Evolutionary conservation across 2,888 invertebrate species (phyloP), one percentile per base, ranked within the genome.

Genomic region (Eupithecia centaureata): DNA sequence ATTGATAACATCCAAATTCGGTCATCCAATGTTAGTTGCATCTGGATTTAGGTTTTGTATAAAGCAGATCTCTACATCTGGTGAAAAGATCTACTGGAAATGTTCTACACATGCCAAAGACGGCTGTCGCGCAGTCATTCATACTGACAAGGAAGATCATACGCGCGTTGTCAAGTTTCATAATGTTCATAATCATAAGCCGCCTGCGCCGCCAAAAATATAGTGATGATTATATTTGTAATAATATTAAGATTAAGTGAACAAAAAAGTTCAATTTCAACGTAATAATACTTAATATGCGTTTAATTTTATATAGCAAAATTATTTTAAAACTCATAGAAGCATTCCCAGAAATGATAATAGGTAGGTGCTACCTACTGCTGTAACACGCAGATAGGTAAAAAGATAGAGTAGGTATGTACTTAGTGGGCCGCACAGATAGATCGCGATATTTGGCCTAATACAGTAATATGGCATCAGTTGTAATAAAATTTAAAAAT

Each of bases 101-200:
- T 67, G 67, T 51, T 61, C 32, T 2, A 38, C 51, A 12, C 57
- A 58, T 12, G 8, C 57, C 0, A 35, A 42, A 15, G 7, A 28
- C 5, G 67, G 67, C 28, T 67, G 67, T 18, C 67, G 59, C n/a
- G 67, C 67, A 1, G 38, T 33, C 10, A 13, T 67, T 13, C 38
- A 58, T n/a, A 67, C 66, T 22, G 0, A 25, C 1, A 42, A 10
- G 2, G 8, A 25, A n/a, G 35, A 58, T 42, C 10, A 18, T 28
- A 38, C 12, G n/a, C 25, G 35, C n/a, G n/a, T 66, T 0, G 2
- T 35, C 0, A 61, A 62, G 52, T 61, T 10, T 35, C 28, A 33
- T 1, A 61, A 51, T 28, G 15, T 51, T n/a, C 66, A 66, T 35
- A 57, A 58, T 32, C 66, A 65, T 15, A 35, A 28, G 22, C 13